Conservation (phyloP, 1,140 invertebrate species). For the Aphidius gifuensis region DNA sequence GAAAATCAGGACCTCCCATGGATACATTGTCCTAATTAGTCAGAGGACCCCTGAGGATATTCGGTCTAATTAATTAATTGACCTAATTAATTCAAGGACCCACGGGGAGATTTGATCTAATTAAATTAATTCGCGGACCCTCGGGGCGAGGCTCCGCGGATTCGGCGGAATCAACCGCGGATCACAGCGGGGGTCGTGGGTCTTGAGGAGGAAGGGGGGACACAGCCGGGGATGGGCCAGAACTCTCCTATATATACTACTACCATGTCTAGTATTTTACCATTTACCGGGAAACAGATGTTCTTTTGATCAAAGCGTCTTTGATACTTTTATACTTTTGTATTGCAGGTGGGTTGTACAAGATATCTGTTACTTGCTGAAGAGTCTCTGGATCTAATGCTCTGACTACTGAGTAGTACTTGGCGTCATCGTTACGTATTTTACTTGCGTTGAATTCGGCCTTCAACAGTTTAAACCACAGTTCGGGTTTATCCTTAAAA, state of each 20-base stretch:
- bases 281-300: slow-evolving; percentile 20
- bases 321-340: slow-evolving; percentile 26
- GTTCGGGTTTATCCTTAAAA: too few relatives aligned
- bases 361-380: slow-evolving; percentile 16
- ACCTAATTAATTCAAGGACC: too few relatives aligned
- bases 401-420: slow-evolving; percentile 24
- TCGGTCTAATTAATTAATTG: too few relatives aligned
- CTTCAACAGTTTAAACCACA: slow-evolving; percentile 42
- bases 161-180: neutral
- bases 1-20: too few relatives aligned
- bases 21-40: too few relatives aligned
- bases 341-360: slow-evolving; percentile 16
- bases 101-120: too few relatives aligned
- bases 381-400: slow-evolving; percentile 17
- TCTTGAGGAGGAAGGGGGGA: neutral
- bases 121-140: too few relatives aligned
- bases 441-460: slow-evolving; percentile 25
- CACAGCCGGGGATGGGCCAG: neutral
- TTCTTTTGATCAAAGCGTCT: slow-evolving; percentile 10
- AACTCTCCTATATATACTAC: neutral
- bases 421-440: slow-evolving; percentile 27
- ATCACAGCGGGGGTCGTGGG: slow-evolving; percentile 17
- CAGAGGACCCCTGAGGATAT: too few relatives aligned
- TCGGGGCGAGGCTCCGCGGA: slow-evolving; percentile 9
- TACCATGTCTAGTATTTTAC: neutral